Percentiles rank a stretch among this genome's conserved stretches.
Evolutionary conservation across 2,113 vertebrate genomes (phyloP).

Genomic region (Acanthochromis polyacanthus): DNA sequence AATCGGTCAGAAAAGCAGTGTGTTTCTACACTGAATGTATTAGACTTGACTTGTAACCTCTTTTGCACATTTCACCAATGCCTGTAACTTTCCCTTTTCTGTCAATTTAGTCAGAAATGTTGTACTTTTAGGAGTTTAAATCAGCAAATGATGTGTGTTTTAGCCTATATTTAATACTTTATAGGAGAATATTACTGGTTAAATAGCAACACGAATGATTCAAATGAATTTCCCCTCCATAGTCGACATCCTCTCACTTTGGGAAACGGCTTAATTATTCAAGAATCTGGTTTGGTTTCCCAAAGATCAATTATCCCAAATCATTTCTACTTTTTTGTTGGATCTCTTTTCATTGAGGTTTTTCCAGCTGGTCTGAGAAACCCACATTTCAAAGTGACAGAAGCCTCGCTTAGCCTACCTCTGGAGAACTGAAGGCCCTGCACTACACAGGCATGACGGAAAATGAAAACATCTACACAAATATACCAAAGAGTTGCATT

Average conservation of each 20-base stretch:
- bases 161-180: background rate
- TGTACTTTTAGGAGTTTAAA: background rate
- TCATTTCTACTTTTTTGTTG: background rate
- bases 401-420: constrained; percentile 31
- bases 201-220: background rate
- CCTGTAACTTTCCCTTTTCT: background rate
- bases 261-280: constrained; percentile 6
- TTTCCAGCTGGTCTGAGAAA: constrained; percentile 72
- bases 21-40: constrained; percentile 38
- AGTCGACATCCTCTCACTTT: background rate
- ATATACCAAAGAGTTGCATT: constrained; percentile 27
- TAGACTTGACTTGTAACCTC: constrained; percentile 50
- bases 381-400: constrained; percentile 28
- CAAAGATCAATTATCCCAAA: background rate
- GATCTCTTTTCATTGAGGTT: constrained; percentile 19
- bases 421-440: constrained; percentile 36
- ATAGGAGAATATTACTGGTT: background rate
- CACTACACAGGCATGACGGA: constrained; percentile 19
- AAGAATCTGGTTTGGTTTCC: background rate
- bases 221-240: background rate
- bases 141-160: background rate
- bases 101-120: background rate
- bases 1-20: constrained; percentile 23
- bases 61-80: constrained; percentile 61
- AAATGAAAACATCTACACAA: constrained; percentile 11